Evolutionary conservation across 2,797 vertebrate species (phyloP), one percentile per base, ranked within the genome.

Genomic region (Columba guinea): DNA sequence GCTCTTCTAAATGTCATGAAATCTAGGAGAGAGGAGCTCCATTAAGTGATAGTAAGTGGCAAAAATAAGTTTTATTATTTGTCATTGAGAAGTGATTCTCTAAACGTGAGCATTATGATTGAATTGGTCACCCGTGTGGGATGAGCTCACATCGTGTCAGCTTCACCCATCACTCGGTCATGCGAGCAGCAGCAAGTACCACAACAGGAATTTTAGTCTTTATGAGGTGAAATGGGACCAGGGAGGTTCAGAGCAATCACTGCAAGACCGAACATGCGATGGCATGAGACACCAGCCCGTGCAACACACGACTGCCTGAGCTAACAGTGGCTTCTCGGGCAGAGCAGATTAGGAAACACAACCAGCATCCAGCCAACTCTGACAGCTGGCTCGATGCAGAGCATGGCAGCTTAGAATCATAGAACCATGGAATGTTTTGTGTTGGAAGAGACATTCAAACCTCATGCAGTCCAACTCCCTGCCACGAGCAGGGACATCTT

Each of bases 241-340:
- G 41, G 20, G 15, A 88, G 14, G 52, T 51, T 70, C 35, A 5
- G 60, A 56, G 79, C 39, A 44, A 73, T 4, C 23, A 1, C 62
- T 68, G 28, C 1, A 4, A 48, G n/a, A 12, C 7, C 0, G 1
- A 74, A 39, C 60, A 52, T 0, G 0, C 9, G 9, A 30, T 18
- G n/a, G 17, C 30, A 49, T 0, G 0, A 73, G 52, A 64, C 53
- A 41, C 52, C 83, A 77, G 30, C 32, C 55, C 14, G 26, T 73
- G 28, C 80, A 27, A 60, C 48, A 49, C 56, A 59, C n/a, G 6
- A 7, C 76, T 87, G 49, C 87, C 86, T 44, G 69, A 74, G 71
- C 68, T 85, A 58, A 37, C 5, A 0, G 1, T 82, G 84, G 46
- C 83, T 86, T 78, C 71, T 83, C 26, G 59, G 60, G 85, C 87